These are phyloP conservation scores for Oostethus manadensis DNA, from an alignment of 2,113 vertebrate genomes.

Conservation along the genomic window DNA sequence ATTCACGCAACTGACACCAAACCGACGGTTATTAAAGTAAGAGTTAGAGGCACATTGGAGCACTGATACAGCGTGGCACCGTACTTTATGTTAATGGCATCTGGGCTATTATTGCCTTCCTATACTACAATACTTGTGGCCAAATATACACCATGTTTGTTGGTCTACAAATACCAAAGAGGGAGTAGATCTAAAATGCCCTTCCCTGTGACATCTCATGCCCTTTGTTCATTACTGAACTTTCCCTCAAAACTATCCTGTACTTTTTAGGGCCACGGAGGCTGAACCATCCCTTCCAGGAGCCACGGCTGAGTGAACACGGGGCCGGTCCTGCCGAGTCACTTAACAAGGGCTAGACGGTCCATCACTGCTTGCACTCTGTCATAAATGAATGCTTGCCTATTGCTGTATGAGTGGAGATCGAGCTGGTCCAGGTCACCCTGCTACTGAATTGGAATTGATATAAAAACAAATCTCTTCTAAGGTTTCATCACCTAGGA, in stretches of 20 bases:
- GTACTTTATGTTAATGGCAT: slow-evolving; percentile 21
- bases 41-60: slow-evolving; percentile 16
- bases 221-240: slow-evolving; percentile 1
- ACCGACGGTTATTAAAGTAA: slow-evolving; percentile 40
- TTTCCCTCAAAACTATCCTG: slow-evolving; percentile 23
- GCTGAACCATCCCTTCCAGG: slow-evolving; percentile 4
- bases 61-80: slow-evolving; percentile 1
- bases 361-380: slow-evolving; percentile 22
- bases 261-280: slow-evolving; percentile 21
- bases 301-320: slow-evolving; percentile 25
- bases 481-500: not conserved
- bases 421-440: slow-evolving; percentile 12
- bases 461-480: slow-evolving; percentile 6
- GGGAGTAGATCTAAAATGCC: slow-evolving; percentile 22
- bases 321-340: slow-evolving; percentile 7
- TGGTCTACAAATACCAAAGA: slow-evolving; percentile 2
- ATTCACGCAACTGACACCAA: slow-evolving; percentile 43
- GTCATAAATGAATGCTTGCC: slow-evolving; percentile 13
- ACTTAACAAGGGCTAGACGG: slow-evolving; percentile 20
- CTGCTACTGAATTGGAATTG: not conserved
- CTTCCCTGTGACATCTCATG: slow-evolving; percentile 5
- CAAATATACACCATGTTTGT: too few species aligned
- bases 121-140: not conserved
- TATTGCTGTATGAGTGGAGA: slow-evolving; percentile 26
- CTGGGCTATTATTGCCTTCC: not conserved